Evolutionary conservation across 2,888 invertebrate genomes (phyloP).

Genomic region (Drosophila macrospina): DNA sequence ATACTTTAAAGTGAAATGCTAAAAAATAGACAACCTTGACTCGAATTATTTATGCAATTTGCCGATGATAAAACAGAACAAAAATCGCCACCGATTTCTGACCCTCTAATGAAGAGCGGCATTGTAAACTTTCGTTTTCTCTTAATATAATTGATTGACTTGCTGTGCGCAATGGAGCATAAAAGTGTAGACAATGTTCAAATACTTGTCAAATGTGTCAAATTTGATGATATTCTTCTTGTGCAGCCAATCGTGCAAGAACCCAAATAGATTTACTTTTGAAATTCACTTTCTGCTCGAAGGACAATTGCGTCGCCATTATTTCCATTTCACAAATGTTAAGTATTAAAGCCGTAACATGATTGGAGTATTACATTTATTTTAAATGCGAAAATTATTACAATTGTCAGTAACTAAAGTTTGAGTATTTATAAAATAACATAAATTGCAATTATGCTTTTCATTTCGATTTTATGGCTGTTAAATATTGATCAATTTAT

Average conservation of each 20-base stretch:
- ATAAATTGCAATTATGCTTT: no score
- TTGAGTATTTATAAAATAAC: no score
- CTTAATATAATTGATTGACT: slow-evolving; percentile 39
- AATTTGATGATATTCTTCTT: slow-evolving; percentile 41
- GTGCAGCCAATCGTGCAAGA: slow-evolving; percentile 29
- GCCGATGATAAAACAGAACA: not conserved
- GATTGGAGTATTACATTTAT: no score
- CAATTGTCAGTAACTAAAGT: no score
- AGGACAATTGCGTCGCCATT: no score
- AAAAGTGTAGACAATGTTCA: slow-evolving; percentile 33
- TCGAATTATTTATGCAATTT: not conserved
- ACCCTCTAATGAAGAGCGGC: not conserved
- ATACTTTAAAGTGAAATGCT: not conserved
- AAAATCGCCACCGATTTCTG: not conserved
- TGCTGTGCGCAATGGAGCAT: slow-evolving; percentile 32
- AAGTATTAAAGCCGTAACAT: no score
- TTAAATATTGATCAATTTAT: no score
- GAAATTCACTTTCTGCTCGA: not conserved
- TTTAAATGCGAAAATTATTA: no score
- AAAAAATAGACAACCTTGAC: no score
- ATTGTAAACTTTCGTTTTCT: slow-evolving; percentile 9
- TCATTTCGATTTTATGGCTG: no score
- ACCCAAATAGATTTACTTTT: slow-evolving; percentile 3
- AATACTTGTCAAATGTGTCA: slow-evolving; percentile 36
- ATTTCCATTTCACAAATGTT: no score